phyloP scores from a whole-genome alignment of 2,888 invertebrate genomes.

The Oligia strigilis region DNA sequence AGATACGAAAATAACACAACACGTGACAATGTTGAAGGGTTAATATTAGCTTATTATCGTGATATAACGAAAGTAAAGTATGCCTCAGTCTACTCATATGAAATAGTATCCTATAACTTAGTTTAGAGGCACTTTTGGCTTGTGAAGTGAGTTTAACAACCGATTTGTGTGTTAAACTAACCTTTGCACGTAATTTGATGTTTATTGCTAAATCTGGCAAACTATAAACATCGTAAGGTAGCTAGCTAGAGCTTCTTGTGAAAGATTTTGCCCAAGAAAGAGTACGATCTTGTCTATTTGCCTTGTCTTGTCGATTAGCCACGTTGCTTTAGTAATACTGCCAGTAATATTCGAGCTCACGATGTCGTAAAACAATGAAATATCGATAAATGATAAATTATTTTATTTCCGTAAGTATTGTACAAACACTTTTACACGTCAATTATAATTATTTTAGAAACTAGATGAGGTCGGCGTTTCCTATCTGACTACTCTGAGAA shows the following conservation, averaged over 20 bases:
- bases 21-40: slow-evolving; percentile 42
- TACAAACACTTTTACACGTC: no score
- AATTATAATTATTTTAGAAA: no score
- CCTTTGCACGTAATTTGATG: slow-evolving; percentile 19
- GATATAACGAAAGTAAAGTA: slow-evolving; percentile 39
- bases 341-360: background rate
- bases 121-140: background rate
- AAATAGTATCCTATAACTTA: background rate
- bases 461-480: no score
- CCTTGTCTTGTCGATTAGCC: no score
- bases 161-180: slow-evolving; percentile 25
- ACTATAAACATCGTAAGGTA: background rate
- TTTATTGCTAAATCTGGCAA: slow-evolving; percentile 11
- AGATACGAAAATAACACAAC: slow-evolving; percentile 43
- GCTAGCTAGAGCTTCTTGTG: background rate
- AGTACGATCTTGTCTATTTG: background rate
- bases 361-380: no score
- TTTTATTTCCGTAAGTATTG: no score
- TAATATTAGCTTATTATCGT: slow-evolving; percentile 41
- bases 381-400: no score
- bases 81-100: background rate
- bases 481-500: no score
- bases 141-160: slow-evolving; percentile 2
- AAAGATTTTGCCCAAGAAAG: background rate
- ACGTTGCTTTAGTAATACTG: background rate